Evolutionary conservation across 2,888 invertebrate species (phyloP), one percentile per base, ranked within the genome.

Genomic region (Xanthia icteritia): DNA sequence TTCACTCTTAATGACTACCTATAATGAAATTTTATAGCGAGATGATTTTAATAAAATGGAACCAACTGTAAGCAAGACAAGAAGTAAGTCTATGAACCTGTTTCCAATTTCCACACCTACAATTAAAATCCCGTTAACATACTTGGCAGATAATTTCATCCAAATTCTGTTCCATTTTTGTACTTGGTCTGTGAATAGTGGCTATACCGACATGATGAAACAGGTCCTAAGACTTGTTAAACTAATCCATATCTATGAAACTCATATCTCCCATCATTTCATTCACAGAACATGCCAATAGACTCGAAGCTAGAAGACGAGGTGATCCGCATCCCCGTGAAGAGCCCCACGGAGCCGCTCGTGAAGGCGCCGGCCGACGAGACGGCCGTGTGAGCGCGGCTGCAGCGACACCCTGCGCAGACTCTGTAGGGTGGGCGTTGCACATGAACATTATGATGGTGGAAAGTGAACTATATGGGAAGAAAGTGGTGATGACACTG

Each of bases 281-380:
- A 56, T 56, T 56, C n/a, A 5, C 94, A 96, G 96, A 96, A 96
- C 88, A 91, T 96, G 92, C 96, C 96, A 27, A 92, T 92, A 45
- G 97, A 97, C 31, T 89, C 93, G 0, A 97, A 96, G 71, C 61
- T 95, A 13, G 96, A 96, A 67, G 96, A 96, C 13, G 96, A 96
- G 70, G 91, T 96, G 42, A 92, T 96, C 84, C 88, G 94, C 0
- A 93, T 95, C 4, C 94, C 95, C 0, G 91, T 93, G 56, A 91
- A 91, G 86, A 91, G 90, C 72, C 91, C 94, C 20, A 89, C 92
- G 4, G 92, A 92, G 85, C 86, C 89, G 6, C 87, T 82, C 79
- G 89, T 82, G 79, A 90, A 90, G 85, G 87, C 91, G 3, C 90
- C 92, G 39, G 93, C 95, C 2, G 96, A 96, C 88, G 97, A 97